phyloP scores from a whole-genome alignment of 2,113 vertebrate species.

The Bos taurus region ARS-UCD2.0 NC_037332.1:70618501-70619000 shows the following conservation, averaged over 20 bases:
- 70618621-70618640: neutral
- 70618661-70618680: neutral
- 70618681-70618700: neutral
- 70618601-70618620: neutral
- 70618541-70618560: neutral
- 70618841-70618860: neutral
- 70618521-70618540: neutral
- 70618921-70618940: neutral
- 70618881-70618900: neutral
- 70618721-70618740: neutral
- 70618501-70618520: neutral
- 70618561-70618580: neutral
- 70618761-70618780: rapidly evolving
- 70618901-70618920: neutral
- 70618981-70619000: neutral
- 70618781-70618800: neutral
- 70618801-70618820: neutral
- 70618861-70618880: neutral
- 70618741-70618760: neutral
- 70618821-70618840: neutral
- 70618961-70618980: neutral
- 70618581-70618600: neutral
- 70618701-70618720: neutral
- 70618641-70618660: neutral
- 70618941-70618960: neutral